Evolutionary conservation across 2,888 invertebrate species (phyloP), one percentile per base, ranked within the genome.

Genomic region (Margaritifera margaritifera): DNA sequence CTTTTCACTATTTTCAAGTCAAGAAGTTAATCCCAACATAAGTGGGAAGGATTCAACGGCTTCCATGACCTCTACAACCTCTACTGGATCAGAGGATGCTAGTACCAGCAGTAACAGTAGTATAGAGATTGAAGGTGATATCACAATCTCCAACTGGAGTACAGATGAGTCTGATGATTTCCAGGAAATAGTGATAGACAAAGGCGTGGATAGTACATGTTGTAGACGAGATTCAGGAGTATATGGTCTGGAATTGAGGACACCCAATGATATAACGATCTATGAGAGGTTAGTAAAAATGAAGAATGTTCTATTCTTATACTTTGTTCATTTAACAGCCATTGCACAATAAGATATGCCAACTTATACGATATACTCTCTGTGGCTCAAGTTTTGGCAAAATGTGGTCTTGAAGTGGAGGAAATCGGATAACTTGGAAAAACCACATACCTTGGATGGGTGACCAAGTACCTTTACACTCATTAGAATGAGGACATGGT

Each of bases 21-120:
- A 80, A 55, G 85, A 87, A 66, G 70, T 81, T 6, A 87, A 87
- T 71, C 88, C 88, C 6, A 88, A 85, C 67, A 79, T 88, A 24
- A 84, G 83, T 66, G 88, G 88, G 8, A 87, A 87, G 67, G 88
- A 87, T 80, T 94, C 94, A 4, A 93, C 93, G 50, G 92, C 93
- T 4, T 93, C 93, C 0, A 77, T 78, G 18, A 74, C 80, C 6
- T 87, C 87, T 0, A 74, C 81, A 52, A 87, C 88, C 6, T 87
- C 87, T 53, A 82, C 83, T 42, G 85, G 82, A 27, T 93, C 93
- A 85, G 92, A 92, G 68, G 93, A 94, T 8, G 86, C 84, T 58
- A 86, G 85, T 58, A 84, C 56, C 8, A 72, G 69, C 22, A 72
- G 70, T 50, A 42, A 42, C 11, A 42, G 42, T 42, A 42, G 42